Evolutionary conservation across 2,888 invertebrate species (phyloP).

Genomic region (Sinotaia quadrata): DNA sequence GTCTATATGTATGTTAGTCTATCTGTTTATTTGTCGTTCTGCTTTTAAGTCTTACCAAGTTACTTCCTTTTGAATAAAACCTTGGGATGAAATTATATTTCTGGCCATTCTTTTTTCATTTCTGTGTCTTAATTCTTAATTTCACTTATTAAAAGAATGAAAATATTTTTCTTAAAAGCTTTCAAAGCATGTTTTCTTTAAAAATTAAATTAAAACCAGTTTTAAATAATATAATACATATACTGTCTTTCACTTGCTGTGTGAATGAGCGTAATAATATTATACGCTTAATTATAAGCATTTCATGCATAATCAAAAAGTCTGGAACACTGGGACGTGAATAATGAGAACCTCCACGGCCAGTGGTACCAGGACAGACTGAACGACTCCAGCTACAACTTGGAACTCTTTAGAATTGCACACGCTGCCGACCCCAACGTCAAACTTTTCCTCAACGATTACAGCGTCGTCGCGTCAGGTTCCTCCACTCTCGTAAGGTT

Average conservation of each 20-base stretch:
- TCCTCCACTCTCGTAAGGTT: slow-evolving; percentile 20
- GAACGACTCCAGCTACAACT: slow-evolving; percentile 42
- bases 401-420: slow-evolving; percentile 45
- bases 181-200: neutral
- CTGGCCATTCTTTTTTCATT: no score
- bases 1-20: no score
- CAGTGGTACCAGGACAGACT: slow-evolving; percentile 46
- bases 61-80: no score
- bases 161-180: no score
- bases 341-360: slow-evolving; percentile 55
- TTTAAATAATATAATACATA: neutral
- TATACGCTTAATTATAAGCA: neutral
- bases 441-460: slow-evolving; percentile 53
- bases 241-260: no score
- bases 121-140: no score
- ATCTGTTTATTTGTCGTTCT: no score
- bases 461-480: slow-evolving; percentile 30
- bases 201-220: neutral
- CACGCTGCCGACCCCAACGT: slow-evolving; percentile 43
- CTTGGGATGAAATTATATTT: no score
- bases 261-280: no score
- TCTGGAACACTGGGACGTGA: slow-evolving; percentile 58
- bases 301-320: no score
- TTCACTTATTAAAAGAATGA: no score
- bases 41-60: no score